Percentiles rank a stretch among this genome's conserved stretches.
Conservation (phyloP, 2,888 invertebrate genomes). For the Candidula unifasciata region DNA sequence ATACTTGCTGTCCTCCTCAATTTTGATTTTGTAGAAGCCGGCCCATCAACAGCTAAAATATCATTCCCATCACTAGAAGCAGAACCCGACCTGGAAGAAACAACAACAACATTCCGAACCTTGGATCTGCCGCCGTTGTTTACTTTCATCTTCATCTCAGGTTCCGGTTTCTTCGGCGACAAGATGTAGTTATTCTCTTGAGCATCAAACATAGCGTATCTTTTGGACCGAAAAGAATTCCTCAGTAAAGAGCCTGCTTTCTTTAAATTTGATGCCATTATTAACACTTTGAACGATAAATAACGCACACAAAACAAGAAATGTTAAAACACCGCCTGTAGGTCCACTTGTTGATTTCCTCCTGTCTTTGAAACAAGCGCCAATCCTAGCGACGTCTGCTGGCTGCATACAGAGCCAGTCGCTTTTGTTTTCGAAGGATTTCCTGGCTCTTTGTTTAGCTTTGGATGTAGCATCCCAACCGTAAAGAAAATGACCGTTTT, state of each 20-base stretch:
- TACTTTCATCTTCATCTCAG: neutral
- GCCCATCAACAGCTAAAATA: neutral
- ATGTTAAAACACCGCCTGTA: neutral
- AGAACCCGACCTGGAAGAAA: too few relatives aligned
- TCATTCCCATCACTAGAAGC: neutral
- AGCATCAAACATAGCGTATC: constrained; percentile 25
- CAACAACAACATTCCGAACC: neutral
- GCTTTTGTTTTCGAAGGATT: neutral
- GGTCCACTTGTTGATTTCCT: too few relatives aligned
- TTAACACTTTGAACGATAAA: neutral
- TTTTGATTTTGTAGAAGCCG: neutral
- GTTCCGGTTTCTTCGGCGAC: constrained; percentile 7
- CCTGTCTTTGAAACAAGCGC: constrained; percentile 7
- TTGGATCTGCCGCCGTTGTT: neutral
- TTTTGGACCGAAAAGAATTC: constrained; percentile 34
- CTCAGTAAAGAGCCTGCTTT: constrained; percentile 31
- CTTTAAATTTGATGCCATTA: constrained; percentile 31
- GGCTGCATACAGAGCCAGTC: neutral
- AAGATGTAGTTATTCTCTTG: constrained; percentile 35
- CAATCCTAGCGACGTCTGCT: neutral
- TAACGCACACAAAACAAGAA: neutral
- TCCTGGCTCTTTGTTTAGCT: too few relatives aligned
- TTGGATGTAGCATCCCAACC: too few relatives aligned
- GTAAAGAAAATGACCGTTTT: too few relatives aligned
- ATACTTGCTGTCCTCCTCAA: constrained; percentile 21